Percentiles rank a stretch among this genome's conserved stretches.
phyloP scores from a whole-genome alignment of 2,113 vertebrate species.

The Asarcornis scutulata region DNA sequence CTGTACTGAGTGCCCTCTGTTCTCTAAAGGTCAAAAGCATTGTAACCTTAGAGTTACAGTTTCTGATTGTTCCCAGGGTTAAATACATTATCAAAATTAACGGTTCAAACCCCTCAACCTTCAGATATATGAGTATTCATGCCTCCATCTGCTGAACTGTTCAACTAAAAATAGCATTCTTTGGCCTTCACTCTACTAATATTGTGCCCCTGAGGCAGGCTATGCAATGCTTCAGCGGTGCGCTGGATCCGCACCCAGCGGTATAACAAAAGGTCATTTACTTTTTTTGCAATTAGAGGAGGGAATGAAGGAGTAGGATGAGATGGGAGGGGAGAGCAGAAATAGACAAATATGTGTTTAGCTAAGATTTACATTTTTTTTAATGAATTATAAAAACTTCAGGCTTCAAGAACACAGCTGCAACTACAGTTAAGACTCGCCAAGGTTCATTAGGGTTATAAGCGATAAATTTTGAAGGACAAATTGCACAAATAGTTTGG shows the following conservation, averaged over 20 bases:
- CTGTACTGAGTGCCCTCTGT: conserved; percentile 80
- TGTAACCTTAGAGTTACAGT: conserved; percentile 86
- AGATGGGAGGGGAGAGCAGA: not conserved
- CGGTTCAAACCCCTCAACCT: conserved; percentile 86
- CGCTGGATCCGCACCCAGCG: conserved; percentile 65
- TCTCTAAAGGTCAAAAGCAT: conserved; percentile 89
- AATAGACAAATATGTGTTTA: conserved; percentile 32
- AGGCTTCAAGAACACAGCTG: conserved; percentile 78
- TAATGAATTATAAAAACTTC: conserved; percentile 72
- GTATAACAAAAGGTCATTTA: conserved; percentile 68
- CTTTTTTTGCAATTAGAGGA: conserved; percentile 53
- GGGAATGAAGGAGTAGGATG: not conserved
- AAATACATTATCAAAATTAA: conserved; percentile 97
- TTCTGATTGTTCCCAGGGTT: conserved; percentile 97
- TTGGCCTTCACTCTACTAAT: conserved; percentile 78
- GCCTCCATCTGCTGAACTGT: conserved; percentile 87
- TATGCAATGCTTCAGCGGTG: conserved; percentile 74
- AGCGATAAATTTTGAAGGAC: conserved; percentile 83
- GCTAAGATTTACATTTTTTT: conserved; percentile 39
- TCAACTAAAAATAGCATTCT: conserved; percentile 88
- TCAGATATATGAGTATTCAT: conserved; percentile 90
- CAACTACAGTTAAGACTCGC: conserved; percentile 80
- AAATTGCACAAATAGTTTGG: conserved; percentile 79
- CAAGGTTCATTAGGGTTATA: conserved; percentile 82
- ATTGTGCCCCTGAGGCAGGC: conserved; percentile 79